Conservation (phyloP, 2,113 vertebrate genomes). For the Empidonax alnorum region DNA sequence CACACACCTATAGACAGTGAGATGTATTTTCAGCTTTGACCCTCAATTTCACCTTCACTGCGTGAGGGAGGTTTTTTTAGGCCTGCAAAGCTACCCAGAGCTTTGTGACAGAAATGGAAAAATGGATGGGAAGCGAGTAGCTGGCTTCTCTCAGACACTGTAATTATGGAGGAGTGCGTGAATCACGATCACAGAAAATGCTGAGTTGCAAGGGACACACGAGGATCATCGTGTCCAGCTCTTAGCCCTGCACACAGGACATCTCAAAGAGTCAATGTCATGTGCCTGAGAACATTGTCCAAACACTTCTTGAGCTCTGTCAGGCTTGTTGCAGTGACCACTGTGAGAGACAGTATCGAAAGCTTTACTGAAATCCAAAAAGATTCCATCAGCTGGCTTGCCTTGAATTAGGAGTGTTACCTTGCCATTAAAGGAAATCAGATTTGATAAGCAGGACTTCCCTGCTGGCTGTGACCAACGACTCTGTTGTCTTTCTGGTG, state of each 20-base stretch:
- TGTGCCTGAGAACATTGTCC: background rate
- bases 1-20: background rate
- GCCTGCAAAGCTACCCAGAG: background rate
- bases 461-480: too few species aligned
- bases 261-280: background rate
- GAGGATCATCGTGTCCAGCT: too few species aligned
- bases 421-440: too few species aligned
- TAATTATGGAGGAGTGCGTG: background rate
- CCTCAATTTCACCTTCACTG: background rate
- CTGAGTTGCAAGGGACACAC: background rate
- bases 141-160: background rate
- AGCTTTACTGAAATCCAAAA: background rate
- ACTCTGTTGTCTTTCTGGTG: too few species aligned
- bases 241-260: background rate
- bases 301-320: background rate
- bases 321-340: background rate
- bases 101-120: background rate
- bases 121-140: background rate
- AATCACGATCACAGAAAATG: background rate
- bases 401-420: background rate
- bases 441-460: too few species aligned
- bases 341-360: background rate
- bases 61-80: background rate
- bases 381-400: background rate
- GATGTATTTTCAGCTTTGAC: slow-evolving; percentile 1